phyloP scores from a whole-genome alignment of 1,140 invertebrate species.

The Anagrus nilaparvatae region DNA sequence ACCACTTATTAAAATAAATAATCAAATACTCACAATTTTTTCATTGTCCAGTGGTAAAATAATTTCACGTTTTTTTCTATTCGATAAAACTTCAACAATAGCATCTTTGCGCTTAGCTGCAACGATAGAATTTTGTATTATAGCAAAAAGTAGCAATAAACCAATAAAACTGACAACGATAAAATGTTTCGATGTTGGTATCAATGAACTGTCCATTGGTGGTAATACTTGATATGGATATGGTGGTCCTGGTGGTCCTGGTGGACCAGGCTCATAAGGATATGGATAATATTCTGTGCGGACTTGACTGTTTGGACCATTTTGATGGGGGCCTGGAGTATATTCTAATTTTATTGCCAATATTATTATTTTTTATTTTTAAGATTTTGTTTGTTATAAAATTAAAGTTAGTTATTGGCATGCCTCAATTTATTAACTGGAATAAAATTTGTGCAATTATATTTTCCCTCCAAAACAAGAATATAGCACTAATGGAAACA shows the following conservation, averaged over 20 bases:
- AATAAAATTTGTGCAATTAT: too few species aligned
- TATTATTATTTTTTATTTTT: too few species aligned
- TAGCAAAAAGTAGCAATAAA: constrained; percentile 33
- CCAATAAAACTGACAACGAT: constrained; percentile 39
- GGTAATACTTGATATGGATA: not conserved
- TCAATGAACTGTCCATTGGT: constrained; percentile 24
- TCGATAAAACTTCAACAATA: constrained; percentile 27
- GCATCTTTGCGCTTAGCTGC: constrained; percentile 30
- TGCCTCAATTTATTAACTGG: too few species aligned
- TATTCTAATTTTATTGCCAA: too few species aligned
- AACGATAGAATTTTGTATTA: constrained; percentile 36
- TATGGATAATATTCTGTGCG: constrained; percentile 15
- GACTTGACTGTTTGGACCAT: too few species aligned
- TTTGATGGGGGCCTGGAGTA: too few species aligned
- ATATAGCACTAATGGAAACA: too few species aligned
- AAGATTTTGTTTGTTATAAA: too few species aligned
- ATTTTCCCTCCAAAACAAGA: too few species aligned
- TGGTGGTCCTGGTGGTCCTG: not conserved
- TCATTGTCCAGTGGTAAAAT: constrained; percentile 17
- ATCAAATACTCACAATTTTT: constrained; percentile 21
- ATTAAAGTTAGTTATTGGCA: too few species aligned
- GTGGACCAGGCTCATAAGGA: constrained; percentile 15
- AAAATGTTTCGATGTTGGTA: constrained; percentile 32
- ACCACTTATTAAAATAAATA: not conserved
- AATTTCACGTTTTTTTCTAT: constrained; percentile 28